Conservation (phyloP, 2,113 vertebrate genomes). For the Notiomystis cincta region DNA sequence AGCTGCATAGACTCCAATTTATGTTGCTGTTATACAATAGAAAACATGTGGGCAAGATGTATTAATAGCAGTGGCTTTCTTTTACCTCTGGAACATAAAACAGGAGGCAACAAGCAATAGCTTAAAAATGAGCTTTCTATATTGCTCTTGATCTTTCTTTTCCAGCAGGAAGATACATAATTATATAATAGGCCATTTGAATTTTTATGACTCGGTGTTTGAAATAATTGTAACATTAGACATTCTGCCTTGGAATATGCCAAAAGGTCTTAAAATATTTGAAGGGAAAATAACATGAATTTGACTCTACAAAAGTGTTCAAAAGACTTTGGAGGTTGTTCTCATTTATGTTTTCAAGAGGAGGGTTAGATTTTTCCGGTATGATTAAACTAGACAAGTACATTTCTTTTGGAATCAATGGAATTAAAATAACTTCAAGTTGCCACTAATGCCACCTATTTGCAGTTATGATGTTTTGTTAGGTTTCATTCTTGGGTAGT, state of each 20-base stretch:
- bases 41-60: neutral
- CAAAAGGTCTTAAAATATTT: neutral
- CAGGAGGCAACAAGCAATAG: neutral
- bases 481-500: accelerated
- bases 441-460: neutral
- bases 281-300: neutral
- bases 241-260: neutral
- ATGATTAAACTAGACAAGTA: neutral
- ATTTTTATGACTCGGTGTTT: neutral
- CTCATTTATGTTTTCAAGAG: neutral
- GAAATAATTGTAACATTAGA: neutral
- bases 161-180: neutral
- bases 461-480: neutral
- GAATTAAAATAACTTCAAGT: neutral
- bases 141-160: neutral
- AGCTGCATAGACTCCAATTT: neutral
- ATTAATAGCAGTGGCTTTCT: neutral
- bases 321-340: neutral
- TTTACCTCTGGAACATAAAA: neutral
- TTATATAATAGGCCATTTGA: neutral
- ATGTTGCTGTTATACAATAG: neutral
- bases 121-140: neutral
- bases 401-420: neutral
- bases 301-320: neutral
- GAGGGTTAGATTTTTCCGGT: neutral